phyloP scores from a whole-genome alignment of 2,797 vertebrate genomes.

The Emys orbicularis region DNA sequence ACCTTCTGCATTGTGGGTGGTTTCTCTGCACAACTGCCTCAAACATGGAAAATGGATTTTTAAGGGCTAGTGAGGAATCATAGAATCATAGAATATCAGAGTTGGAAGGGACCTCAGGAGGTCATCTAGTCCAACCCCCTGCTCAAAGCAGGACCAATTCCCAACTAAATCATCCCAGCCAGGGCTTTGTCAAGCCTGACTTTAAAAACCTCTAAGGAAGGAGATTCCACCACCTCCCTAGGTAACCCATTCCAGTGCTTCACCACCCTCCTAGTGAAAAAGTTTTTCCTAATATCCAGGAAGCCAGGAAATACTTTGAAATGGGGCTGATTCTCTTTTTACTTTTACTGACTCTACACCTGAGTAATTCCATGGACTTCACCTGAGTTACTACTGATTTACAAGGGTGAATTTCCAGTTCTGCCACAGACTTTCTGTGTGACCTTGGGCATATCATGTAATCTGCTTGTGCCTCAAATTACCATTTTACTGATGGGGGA shows the following conservation, averaged over 20 bases:
- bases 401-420: not conserved
- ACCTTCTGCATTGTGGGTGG: not conserved
- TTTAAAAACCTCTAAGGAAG: no score
- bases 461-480: not conserved
- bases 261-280: no score
- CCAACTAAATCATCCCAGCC: no score
- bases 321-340: not conserved
- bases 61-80: not conserved
- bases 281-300: no score
- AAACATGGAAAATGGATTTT: slow-evolving; percentile 16
- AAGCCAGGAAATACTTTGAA: slow-evolving; percentile 19
- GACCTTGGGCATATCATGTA: not conserved
- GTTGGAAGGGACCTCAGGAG: no score
- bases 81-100: not conserved
- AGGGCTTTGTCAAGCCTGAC: no score
- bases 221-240: no score
- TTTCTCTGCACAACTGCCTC: slow-evolving; percentile 40
- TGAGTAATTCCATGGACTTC: not conserved
- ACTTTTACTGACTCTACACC: not conserved
- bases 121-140: no score
- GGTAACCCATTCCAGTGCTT: no score
- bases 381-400: not conserved
- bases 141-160: no score
- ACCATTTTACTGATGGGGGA: not conserved
- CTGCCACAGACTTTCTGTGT: not conserved